Conservation (phyloP, 30 jellyfish, hydroid and myxozoan species). For the Turritopsis rubra region DNA sequence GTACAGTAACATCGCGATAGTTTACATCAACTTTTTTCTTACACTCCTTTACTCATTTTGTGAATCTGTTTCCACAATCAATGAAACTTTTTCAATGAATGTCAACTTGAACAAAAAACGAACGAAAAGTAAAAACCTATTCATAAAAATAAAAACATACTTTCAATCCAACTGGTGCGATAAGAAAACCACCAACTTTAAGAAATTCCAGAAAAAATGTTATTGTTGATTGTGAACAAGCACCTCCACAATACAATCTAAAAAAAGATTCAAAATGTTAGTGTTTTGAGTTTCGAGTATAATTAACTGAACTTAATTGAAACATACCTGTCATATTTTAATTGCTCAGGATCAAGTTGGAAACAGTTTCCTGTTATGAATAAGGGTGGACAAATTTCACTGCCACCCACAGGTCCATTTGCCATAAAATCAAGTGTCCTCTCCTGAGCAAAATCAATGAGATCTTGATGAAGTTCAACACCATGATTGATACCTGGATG, state of each 20-base stretch:
- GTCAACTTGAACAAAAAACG: no score
- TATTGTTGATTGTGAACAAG: constrained; percentile 77
- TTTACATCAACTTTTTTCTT: no score
- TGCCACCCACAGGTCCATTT: constrained; percentile 54
- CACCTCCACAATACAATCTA: constrained; percentile 94
- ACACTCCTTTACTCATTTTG: no score
- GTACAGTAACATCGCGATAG: no score
- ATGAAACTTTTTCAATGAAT: no score
- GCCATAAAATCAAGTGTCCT: constrained; percentile 41
- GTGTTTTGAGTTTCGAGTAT: not conserved
- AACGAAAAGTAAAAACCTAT: no score
- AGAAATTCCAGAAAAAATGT: constrained; percentile 77
- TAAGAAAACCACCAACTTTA: constrained; percentile 92
- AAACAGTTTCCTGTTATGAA: constrained; percentile 84
- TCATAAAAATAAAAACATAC: constrained; percentile 27
- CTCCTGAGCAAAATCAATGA: constrained; percentile 70
- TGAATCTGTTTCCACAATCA: no score
- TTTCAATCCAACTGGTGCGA: constrained; percentile 96
- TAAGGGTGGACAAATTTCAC: constrained; percentile 78
- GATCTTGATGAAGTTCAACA: constrained; percentile 75
- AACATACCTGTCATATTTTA: constrained; percentile 89
- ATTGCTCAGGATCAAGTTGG: constrained; percentile 78
- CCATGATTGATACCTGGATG: constrained; percentile 90
- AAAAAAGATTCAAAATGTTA: not conserved
- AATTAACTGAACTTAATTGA: not conserved